Conservation (phyloP, 1,140 invertebrate genomes). For the Ridgeia piscesae region DNA sequence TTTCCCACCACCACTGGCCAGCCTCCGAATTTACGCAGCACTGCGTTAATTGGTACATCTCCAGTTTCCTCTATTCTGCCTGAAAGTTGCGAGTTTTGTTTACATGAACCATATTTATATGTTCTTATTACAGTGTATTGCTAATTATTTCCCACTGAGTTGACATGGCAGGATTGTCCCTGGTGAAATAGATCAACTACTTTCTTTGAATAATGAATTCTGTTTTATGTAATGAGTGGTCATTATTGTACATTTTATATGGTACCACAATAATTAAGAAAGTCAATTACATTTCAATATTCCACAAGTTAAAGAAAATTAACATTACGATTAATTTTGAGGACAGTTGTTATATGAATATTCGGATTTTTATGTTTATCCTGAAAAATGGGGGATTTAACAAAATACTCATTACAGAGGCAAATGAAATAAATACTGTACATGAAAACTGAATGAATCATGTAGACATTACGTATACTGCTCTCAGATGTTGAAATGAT, state of each 20-base stretch:
- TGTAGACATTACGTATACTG: neutral
- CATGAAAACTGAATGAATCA: neutral
- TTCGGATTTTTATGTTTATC: neutral
- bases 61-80: constrained; percentile 73
- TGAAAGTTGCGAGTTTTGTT: constrained; percentile 44
- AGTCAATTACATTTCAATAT: neutral
- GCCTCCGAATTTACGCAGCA: constrained; percentile 69
- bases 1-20: constrained; percentile 69
- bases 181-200: too few relatives aligned
- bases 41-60: constrained; percentile 66
- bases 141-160: too few relatives aligned
- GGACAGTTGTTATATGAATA: neutral
- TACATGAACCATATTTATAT: neutral
- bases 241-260: neutral
- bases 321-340: neutral
- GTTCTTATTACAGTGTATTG: neutral
- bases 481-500: neutral
- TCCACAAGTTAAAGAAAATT: neutral
- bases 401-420: neutral
- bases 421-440: neutral
- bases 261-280: neutral
- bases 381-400: neutral
- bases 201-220: too few relatives aligned
- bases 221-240: too few relatives aligned
- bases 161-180: neutral